These are phyloP conservation scores for Epistrophe eligans DNA, from an alignment of 2,888 invertebrate genomes.

Conservation along the genomic window DNA sequence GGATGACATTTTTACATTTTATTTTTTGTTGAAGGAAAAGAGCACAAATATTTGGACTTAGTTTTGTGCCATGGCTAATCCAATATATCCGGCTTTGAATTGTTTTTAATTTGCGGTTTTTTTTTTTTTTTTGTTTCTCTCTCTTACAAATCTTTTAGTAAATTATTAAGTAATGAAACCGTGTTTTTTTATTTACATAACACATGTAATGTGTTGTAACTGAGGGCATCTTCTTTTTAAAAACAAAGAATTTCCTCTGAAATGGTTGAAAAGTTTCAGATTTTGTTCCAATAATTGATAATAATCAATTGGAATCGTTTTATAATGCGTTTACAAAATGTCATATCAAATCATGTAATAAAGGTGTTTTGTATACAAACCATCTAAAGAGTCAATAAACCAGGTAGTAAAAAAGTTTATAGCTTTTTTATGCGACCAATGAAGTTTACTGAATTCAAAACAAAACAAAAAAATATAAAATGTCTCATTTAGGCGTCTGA, in stretches of 20 bases:
- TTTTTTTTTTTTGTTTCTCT: background rate
- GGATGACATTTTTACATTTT: constrained; percentile 5
- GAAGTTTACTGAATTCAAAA: background rate
- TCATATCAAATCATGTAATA: background rate
- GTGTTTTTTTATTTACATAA: background rate
- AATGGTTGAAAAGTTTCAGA: background rate
- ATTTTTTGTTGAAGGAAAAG: background rate
- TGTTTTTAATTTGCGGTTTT: background rate
- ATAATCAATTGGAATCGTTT: background rate
- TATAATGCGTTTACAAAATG: too few relatives aligned
- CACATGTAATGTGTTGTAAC: background rate
- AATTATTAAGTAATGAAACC: background rate
- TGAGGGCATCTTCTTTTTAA: background rate
- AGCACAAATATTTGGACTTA: constrained; percentile 2
- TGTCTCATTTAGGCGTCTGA: background rate
- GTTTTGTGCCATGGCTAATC: constrained; percentile 19
- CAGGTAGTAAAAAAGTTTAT: constrained; percentile 16
- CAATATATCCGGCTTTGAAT: constrained; percentile 27
- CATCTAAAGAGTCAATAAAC: background rate
- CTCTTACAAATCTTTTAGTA: background rate
- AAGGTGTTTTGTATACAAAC: constrained; percentile 15
- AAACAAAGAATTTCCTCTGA: background rate
- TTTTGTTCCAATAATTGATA: background rate
- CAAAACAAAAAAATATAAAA: background rate
- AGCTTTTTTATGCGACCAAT: background rate